These are phyloP conservation scores for Falco berigora DNA, from an alignment of 2,797 vertebrate species.

Conservation along the genomic window DNA sequence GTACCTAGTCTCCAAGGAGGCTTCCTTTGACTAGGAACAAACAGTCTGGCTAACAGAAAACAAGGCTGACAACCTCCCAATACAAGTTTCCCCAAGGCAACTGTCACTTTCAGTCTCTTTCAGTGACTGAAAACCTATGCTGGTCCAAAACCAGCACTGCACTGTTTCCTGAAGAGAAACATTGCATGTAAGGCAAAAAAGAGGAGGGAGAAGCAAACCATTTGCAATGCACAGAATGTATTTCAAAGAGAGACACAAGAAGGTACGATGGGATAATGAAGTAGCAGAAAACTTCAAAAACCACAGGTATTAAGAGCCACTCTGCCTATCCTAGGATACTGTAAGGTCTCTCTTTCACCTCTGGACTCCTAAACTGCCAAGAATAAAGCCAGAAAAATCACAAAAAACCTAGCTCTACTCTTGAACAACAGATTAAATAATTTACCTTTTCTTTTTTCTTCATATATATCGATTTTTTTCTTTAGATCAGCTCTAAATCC, in stretches of 20 bases:
- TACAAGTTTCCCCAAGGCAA: neutral
- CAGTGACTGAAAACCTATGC: neutral
- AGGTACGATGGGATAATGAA: neutral
- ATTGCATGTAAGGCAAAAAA: neutral
- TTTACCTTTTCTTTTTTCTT: slow-evolving; percentile 21
- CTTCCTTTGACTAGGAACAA: neutral
- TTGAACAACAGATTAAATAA: neutral
- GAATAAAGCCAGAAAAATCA: neutral
- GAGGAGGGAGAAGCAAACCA: neutral
- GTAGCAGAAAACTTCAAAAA: neutral
- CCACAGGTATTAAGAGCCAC: neutral
- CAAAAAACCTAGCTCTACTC: neutral
- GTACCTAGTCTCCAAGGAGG: neutral
- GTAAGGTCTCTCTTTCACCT: neutral
- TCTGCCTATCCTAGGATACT: neutral
- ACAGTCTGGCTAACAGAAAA: neutral
- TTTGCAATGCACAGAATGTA: neutral
- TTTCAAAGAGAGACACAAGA: neutral
- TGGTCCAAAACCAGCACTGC: neutral
- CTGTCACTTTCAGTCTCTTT: neutral
- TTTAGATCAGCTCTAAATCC: neutral
- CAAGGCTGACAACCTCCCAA: neutral
- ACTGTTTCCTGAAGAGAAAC: neutral
- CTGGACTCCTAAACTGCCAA: neutral
- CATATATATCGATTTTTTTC: slow-evolving; percentile 29